Percentiles rank a stretch among this genome's conserved stretches.
These are phyloP conservation scores for Galerucella pusilla DNA, from an alignment of 2,888 invertebrate genomes.

Conservation along the genomic window DNA sequence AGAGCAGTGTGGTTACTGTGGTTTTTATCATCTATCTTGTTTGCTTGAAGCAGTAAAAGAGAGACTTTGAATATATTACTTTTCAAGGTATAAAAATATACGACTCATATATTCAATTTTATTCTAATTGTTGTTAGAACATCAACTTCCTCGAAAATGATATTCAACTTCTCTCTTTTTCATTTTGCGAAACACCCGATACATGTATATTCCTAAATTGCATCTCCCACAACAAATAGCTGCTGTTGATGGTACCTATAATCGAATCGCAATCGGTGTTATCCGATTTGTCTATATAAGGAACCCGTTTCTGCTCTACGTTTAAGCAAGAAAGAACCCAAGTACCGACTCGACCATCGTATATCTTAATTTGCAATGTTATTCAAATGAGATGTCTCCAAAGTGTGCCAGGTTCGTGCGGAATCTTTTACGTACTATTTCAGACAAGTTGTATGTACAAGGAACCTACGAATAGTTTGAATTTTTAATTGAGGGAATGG, in stretches of 20 bases:
- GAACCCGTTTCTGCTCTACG: conserved; percentile 28
- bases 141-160: not conserved
- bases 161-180: not conserved
- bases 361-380: conserved; percentile 57
- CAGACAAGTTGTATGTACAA: conserved; percentile 33
- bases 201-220: conserved; percentile 1
- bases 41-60: no score
- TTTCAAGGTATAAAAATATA: not conserved
- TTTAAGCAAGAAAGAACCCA: conserved; percentile 14
- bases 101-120: not conserved
- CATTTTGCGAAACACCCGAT: not conserved
- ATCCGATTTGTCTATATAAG: conserved; percentile 33
- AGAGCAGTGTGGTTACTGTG: no score
- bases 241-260: conserved; percentile 16
- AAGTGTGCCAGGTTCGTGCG: conserved; percentile 52
- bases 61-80: no score
- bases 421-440: conserved; percentile 35
- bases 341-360: conserved; percentile 37
- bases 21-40: no score
- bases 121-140: not conserved
- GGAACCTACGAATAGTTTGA: conserved; percentile 14
- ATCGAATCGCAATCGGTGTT: conserved; percentile 30
- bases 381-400: conserved; percentile 57
- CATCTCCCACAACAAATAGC: conserved; percentile 21
- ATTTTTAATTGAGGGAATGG: not conserved